A percentile compares a stretch with the other conserved stretches of the same genome.
These are phyloP conservation scores for Sapajus apella DNA, from an alignment of 2,113 vertebrate species.

Conservation along the genomic window DNA sequence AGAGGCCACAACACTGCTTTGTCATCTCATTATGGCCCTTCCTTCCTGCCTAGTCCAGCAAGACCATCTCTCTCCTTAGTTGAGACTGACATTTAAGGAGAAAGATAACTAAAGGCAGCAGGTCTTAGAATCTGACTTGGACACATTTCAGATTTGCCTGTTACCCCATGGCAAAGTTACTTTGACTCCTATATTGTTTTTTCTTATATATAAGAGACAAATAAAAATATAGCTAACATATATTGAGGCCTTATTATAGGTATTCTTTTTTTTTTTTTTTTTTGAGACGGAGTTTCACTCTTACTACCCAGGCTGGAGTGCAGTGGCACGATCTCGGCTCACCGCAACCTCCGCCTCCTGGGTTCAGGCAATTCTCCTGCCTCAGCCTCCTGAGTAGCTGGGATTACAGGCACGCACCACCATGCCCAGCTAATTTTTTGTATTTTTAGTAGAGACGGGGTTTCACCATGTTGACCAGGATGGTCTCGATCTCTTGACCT, in stretches of 20 bases:
- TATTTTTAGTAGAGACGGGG: too few relatives aligned
- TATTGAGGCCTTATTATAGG: not conserved
- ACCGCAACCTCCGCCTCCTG: too few relatives aligned
- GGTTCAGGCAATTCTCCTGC: too few relatives aligned
- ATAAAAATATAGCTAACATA: not conserved
- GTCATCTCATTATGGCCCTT: not conserved
- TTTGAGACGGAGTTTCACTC: too few relatives aligned
- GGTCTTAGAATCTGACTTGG: not conserved
- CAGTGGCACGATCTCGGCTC: too few relatives aligned
- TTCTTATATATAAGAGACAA: not conserved
- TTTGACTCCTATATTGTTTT: not conserved
- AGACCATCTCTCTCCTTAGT: not conserved
- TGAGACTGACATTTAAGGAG: not conserved
- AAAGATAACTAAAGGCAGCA: not conserved
- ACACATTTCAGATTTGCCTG: not conserved
- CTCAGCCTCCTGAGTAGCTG: too few relatives aligned
- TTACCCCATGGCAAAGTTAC: not conserved
- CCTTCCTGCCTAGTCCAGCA: not conserved
- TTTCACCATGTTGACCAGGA: too few relatives aligned
- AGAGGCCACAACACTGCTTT: not conserved
- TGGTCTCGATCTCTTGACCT: too few relatives aligned
- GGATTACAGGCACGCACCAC: too few relatives aligned
- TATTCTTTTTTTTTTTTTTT: not conserved
- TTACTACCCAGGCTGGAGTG: too few relatives aligned
- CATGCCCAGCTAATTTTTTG: too few relatives aligned